These are phyloP conservation scores for Myotis yumanensis DNA, from an alignment of 2,113 vertebrate species.

Conservation along the genomic window DNA sequence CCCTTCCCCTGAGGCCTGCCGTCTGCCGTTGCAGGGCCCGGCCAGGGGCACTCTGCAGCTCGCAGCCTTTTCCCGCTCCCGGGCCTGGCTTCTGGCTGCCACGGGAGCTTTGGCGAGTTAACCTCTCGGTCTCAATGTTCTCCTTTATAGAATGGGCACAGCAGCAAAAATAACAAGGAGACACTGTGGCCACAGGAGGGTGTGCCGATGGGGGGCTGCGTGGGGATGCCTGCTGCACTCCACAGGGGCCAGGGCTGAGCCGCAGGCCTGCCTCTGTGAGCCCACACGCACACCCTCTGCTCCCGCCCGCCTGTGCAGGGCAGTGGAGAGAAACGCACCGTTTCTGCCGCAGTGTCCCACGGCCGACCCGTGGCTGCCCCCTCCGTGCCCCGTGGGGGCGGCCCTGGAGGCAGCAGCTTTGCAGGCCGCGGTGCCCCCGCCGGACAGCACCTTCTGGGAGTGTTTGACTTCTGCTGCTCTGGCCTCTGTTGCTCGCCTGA, in stretches of 20 bases:
- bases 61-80: background rate
- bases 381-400: background rate
- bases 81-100: background rate
- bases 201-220: background rate
- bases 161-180: background rate
- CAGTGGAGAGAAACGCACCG: fast-evolving
- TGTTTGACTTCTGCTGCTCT: background rate
- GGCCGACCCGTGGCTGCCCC: too few relatives aligned
- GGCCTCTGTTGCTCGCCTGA: background rate
- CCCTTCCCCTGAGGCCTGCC: too few relatives aligned
- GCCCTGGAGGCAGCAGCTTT: too few relatives aligned
- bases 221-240: too few relatives aligned
- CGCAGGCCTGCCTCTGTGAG: background rate
- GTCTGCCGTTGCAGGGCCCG: too few relatives aligned
- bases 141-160: background rate
- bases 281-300: background rate
- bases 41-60: background rate
- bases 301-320: background rate
- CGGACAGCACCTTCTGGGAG: background rate
- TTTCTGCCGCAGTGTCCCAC: background rate
- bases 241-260: background rate
- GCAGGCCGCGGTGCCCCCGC: too few relatives aligned
- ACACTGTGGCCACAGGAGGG: background rate
- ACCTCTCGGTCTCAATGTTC: background rate
- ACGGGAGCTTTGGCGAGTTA: too few relatives aligned